A percentile compares a stretch with the other conserved stretches of the same genome.
phyloP scores from a whole-genome alignment of 2,113 vertebrate genomes.

The Nicator chloris region DNA sequence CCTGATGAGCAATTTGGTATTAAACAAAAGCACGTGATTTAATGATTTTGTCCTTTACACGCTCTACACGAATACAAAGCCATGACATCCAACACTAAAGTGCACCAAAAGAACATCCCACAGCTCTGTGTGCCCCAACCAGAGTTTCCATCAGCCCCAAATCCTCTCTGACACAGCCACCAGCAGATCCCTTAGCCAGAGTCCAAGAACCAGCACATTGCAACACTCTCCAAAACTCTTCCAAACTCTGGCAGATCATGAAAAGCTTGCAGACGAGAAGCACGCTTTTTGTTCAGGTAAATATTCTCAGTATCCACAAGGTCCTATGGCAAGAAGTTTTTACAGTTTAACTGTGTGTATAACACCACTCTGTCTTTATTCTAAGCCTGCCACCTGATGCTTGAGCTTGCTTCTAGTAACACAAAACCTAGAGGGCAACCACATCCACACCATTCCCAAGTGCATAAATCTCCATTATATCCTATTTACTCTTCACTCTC shows the following conservation, averaged over 20 bases:
- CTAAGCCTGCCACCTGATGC: background rate
- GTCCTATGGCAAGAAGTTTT: background rate
- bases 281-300: background rate
- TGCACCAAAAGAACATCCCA: background rate
- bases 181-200: background rate
- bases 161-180: background rate
- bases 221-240: background rate
- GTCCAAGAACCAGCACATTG: background rate
- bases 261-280: background rate
- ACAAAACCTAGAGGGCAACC: background rate
- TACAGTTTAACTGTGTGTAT: background rate
- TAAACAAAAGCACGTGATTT: background rate
- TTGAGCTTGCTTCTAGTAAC: background rate
- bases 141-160: background rate
- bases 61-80: background rate
- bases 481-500: background rate
- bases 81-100: background rate
- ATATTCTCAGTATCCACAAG: background rate
- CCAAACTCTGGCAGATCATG: background rate
- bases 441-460: background rate
- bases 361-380: background rate
- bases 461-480: background rate
- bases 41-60: background rate
- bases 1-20: background rate
- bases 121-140: background rate